A percentile compares a stretch with the other conserved stretches of the same genome.
phyloP scores from a whole-genome alignment of 2,888 invertebrate species.

The Melieria crassipennis region DNA sequence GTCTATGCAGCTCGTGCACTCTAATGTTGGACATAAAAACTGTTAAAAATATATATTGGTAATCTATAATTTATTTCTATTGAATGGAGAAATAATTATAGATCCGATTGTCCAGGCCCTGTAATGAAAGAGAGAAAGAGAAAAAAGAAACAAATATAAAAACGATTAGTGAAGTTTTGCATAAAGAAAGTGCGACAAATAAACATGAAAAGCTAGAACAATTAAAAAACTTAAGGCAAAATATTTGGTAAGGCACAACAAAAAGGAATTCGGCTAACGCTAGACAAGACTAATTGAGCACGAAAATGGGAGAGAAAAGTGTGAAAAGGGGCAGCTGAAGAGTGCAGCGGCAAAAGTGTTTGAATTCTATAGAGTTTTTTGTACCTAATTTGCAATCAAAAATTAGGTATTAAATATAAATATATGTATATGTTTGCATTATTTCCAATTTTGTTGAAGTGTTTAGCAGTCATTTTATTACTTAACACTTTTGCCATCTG shows the following conservation, averaged over 20 bases:
- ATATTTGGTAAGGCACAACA: conserved; percentile 11
- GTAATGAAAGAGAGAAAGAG: conserved; percentile 59
- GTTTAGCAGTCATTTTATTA: no score
- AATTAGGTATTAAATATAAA: no score
- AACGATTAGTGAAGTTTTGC: neutral
- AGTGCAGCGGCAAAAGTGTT: no score
- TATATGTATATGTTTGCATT: no score
- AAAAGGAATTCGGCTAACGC: neutral
- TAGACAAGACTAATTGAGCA: no score
- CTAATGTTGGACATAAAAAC: conserved; percentile 44
- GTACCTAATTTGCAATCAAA: no score
- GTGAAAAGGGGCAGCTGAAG: no score
- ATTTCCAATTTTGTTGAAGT: no score
- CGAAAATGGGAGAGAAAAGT: no score
- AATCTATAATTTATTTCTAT: conserved; percentile 66
- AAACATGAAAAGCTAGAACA: conserved; percentile 20
- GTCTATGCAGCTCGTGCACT: conserved; percentile 2
- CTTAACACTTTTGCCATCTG: no score
- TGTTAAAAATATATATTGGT: conserved; percentile 28
- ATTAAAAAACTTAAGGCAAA: conserved; percentile 38
- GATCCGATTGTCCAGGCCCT: conserved; percentile 73
- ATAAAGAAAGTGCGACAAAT: conserved; percentile 1
- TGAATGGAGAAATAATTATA: conserved; percentile 68
- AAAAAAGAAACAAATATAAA: conserved; percentile 37
- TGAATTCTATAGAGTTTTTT: no score